phyloP scores from a whole-genome alignment of 2,797 vertebrate genomes.

The Neosilurus mollespiculum region DNA sequence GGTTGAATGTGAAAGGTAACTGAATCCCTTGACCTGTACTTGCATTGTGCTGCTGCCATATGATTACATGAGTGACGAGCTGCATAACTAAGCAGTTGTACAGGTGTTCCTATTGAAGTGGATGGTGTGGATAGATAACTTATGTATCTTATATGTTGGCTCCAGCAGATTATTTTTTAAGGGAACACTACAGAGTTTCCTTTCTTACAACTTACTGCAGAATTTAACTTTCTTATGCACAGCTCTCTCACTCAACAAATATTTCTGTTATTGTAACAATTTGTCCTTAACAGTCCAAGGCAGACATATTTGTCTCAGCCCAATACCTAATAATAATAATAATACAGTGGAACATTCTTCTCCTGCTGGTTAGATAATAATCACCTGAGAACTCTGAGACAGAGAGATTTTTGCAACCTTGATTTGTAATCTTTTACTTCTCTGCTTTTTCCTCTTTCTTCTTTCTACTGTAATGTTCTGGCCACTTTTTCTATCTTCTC shows the following conservation, averaged over 20 bases:
- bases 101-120: background rate
- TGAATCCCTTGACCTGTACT: background rate
- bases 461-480: conserved; percentile 18
- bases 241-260: background rate
- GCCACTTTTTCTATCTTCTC: conserved; percentile 51
- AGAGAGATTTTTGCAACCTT: background rate
- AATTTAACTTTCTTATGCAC: background rate
- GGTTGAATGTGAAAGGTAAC: background rate
- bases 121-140: background rate
- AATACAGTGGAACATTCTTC: conserved; percentile 13
- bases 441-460: background rate
- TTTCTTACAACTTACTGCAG: background rate
- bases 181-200: background rate
- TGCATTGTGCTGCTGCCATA: background rate
- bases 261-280: conserved; percentile 24
- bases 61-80: background rate
- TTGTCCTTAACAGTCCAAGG: conserved; percentile 32
- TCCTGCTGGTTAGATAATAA: conserved; percentile 11
- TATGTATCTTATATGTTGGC: background rate
- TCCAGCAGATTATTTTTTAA: background rate
- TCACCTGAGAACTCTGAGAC: background rate
- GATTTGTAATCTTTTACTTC: conserved; percentile 21
- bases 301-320: conserved; percentile 17
- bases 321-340: background rate
- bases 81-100: background rate